Base-by-base conservation (phyloP, 2,113 vertebrate species). In the Cheilinus undulatus region DNA sequence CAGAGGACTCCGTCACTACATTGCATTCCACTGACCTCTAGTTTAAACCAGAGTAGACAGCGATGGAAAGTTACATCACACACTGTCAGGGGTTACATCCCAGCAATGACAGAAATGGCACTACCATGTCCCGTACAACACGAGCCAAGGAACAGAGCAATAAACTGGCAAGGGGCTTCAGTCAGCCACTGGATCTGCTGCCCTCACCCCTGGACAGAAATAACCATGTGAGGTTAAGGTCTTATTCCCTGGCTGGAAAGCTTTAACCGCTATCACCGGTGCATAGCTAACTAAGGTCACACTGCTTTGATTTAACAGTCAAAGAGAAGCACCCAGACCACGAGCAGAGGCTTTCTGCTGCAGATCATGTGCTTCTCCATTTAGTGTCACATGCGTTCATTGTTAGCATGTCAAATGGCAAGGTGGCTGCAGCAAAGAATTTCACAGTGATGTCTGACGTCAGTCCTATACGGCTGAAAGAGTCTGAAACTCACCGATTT, bases 401-500 rank as follows among this genome's bases (percentile, higher is more conserved):
- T 49, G 9, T 45, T 2, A 64, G 34, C 13, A 2, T 45, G 48
- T n/a, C 38, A 4, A 26, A 45, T n/a, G 19, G 30, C 26, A 50
- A 45, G 27, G 26, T 10, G 38, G 19, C 12, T 24, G 19, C 62
- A 64, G 27, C 19, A 53, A 17, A 5, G 3, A 13, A 20, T 51
- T 38, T 26, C 17, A 45, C n/a, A 23, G 1, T 23, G 17, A 61
- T 5, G 20, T 2, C 0, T 20, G 28, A 53, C 8, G 10, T 19
- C 9, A 42, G 43, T 13, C 22, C 3, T 7, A 36, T 15, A 13
- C 9, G 6, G 30, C 17, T 42, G 49, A 23, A 4, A 19, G 7
- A 10, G 51, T 42, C 17, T 17, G 32, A 34, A 0, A 94, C 95
- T 75, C 79, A 99, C 98, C 7, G 96, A 95, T 88, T 96, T 98